Base-by-base conservation (phyloP, 2,888 invertebrate genomes). In the Synergus itoensis region DNA sequence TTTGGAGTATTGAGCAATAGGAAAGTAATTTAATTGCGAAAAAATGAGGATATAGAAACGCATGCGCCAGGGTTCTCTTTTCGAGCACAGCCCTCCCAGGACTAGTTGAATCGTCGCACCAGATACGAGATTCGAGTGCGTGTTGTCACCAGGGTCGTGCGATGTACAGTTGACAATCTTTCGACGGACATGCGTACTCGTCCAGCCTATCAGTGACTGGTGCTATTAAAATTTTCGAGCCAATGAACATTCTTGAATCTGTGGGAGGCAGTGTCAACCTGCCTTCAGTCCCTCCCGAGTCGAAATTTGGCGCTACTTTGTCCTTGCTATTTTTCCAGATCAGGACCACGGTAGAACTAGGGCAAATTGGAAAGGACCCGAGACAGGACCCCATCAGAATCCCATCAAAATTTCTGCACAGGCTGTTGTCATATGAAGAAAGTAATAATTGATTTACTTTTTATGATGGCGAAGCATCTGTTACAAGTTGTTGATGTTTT, bases 191-290 rank as follows among this genome's bases (percentile, higher is more conserved):
- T 92, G 92, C 92, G 92, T 92, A 91, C 90, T 91, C 81, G 84
- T 84, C 79, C 86, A 88, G 85, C 92, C 92, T 91, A 92, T 92
- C 92, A 88, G 79, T 80, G 82, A 67, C 83, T 81, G 83, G 84
- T 87, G 87, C 90, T 91, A 91, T 91, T 91, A 91, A 91, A 91
- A 91, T 90, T 91, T 90, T 90, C 86, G 87, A 90, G 85, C 91
- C 91, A 91, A 91, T 91, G 87, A 87, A 86, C 86, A 87, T 81
- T 82, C 85, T 82, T 84, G 84, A 64, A 79, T 64, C 60, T 63
- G 77, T 63, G 41, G 82, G 80, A 81, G 83, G 83, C 83, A 83
- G 83, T 83, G 81, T 81, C 81, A 81, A 45, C 62, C 63, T 76
- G 60, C 40, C 62, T n/a, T 76, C 76, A 63, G 60, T 76, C 28